Evolutionary conservation across 1,140 invertebrate species (phyloP).

Genomic region (Nephotettix cincticeps): DNA sequence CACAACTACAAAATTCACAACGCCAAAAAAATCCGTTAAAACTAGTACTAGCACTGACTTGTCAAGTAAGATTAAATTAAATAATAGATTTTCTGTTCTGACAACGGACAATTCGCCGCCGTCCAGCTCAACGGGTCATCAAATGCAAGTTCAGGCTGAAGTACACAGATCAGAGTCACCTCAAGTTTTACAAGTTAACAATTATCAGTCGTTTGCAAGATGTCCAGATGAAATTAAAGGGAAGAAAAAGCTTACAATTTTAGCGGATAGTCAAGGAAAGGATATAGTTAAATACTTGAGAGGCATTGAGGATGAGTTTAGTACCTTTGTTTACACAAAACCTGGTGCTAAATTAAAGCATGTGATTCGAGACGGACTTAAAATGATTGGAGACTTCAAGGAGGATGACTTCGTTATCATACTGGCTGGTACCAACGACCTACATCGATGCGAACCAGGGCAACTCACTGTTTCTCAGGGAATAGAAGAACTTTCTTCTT

Average conservation of each 20-base stretch:
- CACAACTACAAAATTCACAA: neutral
- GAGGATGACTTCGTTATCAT: no score
- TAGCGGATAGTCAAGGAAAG: constrained; percentile 1
- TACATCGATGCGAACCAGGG: neutral
- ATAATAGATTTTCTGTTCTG: no score
- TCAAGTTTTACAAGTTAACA: neutral
- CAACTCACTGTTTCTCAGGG: neutral
- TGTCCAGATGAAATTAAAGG: neutral
- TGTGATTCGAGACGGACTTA: no score
- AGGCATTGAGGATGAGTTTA: neutral
- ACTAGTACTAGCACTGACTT: no score
- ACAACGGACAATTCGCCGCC: neutral
- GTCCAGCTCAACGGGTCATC: no score
- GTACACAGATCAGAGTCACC: neutral
- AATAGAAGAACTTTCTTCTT: neutral
- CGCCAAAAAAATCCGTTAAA: neutral
- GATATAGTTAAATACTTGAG: neutral
- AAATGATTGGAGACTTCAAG: no score
- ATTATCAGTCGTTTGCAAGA: neutral
- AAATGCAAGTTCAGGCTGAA: neutral
- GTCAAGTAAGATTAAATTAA: neutral
- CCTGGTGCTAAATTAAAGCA: constrained; percentile 1
- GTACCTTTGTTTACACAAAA: neutral
- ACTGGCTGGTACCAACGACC: no score
- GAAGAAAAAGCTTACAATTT: neutral